Evolutionary conservation across 2,797 vertebrate genomes (phyloP), one percentile per base, ranked within the genome.

Genomic region (Danio jaintianensis): DNA sequence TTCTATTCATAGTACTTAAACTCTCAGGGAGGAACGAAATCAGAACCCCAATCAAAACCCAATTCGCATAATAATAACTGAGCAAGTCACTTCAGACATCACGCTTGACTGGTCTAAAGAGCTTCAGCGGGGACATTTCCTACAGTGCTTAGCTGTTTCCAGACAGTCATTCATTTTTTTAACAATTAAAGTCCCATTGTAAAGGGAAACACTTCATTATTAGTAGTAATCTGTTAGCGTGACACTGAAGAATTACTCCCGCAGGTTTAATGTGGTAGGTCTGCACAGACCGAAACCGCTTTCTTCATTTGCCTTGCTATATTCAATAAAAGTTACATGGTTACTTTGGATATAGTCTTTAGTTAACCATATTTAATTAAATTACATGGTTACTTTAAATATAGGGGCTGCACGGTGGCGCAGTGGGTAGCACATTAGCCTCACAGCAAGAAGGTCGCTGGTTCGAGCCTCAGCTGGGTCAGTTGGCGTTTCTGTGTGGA

Each of bases 61-160:
- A 85, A 86, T 90, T 85, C 84, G 85, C 89, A 90, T 83, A 89
- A 87, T 76, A 56, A 66, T 70, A 77, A 71, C 8, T 29, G 82
- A 69, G 73, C 70, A 83, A 89, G 85, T 88, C n/a, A 86, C 78
- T 87, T 86, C 70, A 71, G 82, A 87, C 76, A 84, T 58, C 47
- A 22, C 58, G 48, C 62, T 22, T 63, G 67, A 59, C 71, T 58
- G 15, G 61, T 73, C 78, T 62, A 18, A 83, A 81, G 48, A 83
- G 70, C 13, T 40, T 58, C 81, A 15, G 10, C 52, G 45, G 70
- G 43, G 47, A 43, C 61, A 72, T 62, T 63, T 69, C 58, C 53
- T 73, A 82, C 22, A 50, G 40, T 45, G 55, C 36, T 67, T 38
- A 36, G 11, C 18, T 52, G 0, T 50, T 68, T 62, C 55, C 59